Evolutionary conservation across 2,113 vertebrate species (phyloP), one percentile per base, ranked within the genome.

Genomic region (Ammodytes dubius): DNA sequence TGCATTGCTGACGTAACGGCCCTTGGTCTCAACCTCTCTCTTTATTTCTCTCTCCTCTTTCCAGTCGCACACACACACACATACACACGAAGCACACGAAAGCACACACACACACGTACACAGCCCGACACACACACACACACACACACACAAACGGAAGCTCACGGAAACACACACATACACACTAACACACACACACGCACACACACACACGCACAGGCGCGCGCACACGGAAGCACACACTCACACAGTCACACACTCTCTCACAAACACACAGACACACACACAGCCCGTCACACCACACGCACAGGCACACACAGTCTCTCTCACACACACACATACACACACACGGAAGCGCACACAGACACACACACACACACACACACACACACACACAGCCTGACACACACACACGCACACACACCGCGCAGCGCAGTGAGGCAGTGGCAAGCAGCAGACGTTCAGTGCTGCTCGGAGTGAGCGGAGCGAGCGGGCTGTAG

Each of bases 391-490:
- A 15, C 73, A 39, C 45, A 14, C 46, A 11, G n/a, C n/a, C n/a
- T n/a, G n/a, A 19, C 87, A 50, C 79, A 52, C 79, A 39, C 71
- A 40, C 68, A 47, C 27, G 2, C 27, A 27, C 27, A 27, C 27
- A 27, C 27, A 27, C 27, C 1, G 27, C 27, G 19, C 43, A 37
- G 61, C 61, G 35, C 84, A 81, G 77, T 63, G 53, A 59, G 79
- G 79, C 86, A 66, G 84, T 84, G 83, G 83, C 78, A 81, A 27
- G 82, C 81, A 87, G 86, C 89, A 91, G 89, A 87, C 89, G 85
- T 86, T 91, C 90, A 65, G 93, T 82, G 81, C 81, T 74, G 81
- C 84, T 77, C 74, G 88, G 85, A 83, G 85, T 87, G 87, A 75
- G 81, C 67, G 56, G 70, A 87, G 86, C 70, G 76, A 81, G 82